Evolutionary conservation across 2,797 vertebrate genomes (phyloP).

Genomic region (Ptychobarbus kaznakovi): DNA sequence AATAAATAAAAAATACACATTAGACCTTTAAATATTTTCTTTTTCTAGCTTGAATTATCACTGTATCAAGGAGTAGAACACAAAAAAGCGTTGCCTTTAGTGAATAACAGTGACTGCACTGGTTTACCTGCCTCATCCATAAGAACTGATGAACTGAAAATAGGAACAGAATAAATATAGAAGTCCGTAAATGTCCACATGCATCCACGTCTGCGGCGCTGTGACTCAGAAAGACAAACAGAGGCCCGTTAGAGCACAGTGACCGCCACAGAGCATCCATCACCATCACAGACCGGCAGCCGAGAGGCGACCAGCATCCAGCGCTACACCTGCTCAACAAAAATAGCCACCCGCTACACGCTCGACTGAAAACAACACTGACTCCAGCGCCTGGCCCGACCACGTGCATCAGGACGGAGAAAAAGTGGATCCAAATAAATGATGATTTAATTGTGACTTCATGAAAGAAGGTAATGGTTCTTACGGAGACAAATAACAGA

Average conservation of each 20-base stretch:
- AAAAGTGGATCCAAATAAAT: background rate
- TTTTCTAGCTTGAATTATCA: background rate
- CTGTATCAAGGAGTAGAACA: background rate
- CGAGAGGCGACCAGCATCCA: background rate
- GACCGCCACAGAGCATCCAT: slow-evolving; percentile 51
- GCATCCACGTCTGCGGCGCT: slow-evolving; percentile 34
- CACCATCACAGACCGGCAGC: slow-evolving; percentile 48
- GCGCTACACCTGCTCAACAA: slow-evolving; percentile 39
- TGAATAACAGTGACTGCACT: slow-evolving; percentile 15
- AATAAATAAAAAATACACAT: background rate
- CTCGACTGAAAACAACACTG: background rate
- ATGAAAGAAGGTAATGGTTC: background rate
- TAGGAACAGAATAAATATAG: slow-evolving; percentile 44
- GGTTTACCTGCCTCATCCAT: slow-evolving; percentile 15
- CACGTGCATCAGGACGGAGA: background rate
- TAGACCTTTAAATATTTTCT: background rate
- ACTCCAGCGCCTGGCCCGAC: background rate
- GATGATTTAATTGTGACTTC: slow-evolving; percentile 9
- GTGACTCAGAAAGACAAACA: slow-evolving; percentile 51
- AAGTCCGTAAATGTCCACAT: slow-evolving; percentile 34
- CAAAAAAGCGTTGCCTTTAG: background rate
- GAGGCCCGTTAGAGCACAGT: slow-evolving; percentile 51
- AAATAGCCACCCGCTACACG: slow-evolving; percentile 29
- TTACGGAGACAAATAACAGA: background rate
- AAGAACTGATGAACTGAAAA: slow-evolving; percentile 49